Percentiles rank a stretch among this genome's conserved stretches.
These are phyloP conservation scores for Taphrorychus bicolor DNA, from an alignment of 2,888 invertebrate species.

Conservation along the genomic window DNA sequence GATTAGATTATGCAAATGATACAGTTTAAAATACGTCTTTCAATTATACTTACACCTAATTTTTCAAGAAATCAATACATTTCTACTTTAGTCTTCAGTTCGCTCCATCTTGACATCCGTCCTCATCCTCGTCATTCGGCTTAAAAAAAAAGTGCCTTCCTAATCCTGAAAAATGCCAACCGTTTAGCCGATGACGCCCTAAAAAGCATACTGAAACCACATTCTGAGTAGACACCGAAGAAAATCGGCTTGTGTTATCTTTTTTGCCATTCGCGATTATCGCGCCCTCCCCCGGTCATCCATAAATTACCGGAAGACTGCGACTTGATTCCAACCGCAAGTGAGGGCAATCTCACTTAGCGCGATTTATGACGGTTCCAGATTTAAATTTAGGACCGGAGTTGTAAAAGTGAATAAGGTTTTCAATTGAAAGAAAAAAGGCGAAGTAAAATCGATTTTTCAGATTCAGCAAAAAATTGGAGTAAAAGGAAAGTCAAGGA, in stretches of 20 bases:
- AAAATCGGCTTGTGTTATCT: conserved; percentile 62
- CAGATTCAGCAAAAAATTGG: too few relatives aligned
- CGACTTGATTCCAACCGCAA: conserved; percentile 57
- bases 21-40: too few relatives aligned
- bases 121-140: too few relatives aligned
- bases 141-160: too few relatives aligned
- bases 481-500: too few relatives aligned
- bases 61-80: too few relatives aligned
- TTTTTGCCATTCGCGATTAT: conserved; percentile 62
- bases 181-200: conserved; percentile 39
- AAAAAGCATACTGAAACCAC: conserved; percentile 56
- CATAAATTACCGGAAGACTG: conserved; percentile 54
- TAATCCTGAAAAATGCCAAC: conserved; percentile 37
- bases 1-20: too few relatives aligned
- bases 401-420: conserved; percentile 33
- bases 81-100: too few relatives aligned
- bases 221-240: conserved; percentile 50
- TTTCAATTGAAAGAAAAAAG: conserved; percentile 10
- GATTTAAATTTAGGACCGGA: conserved; percentile 31
- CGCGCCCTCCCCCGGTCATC: conserved; percentile 44
- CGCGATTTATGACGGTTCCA: conserved; percentile 36
- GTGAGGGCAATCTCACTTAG: conserved; percentile 44
- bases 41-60: too few relatives aligned
- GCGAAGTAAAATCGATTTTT: too few relatives aligned
- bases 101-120: too few relatives aligned